Conservation (phyloP, 2,113 vertebrate species). For the Archilochus colubris region DNA sequence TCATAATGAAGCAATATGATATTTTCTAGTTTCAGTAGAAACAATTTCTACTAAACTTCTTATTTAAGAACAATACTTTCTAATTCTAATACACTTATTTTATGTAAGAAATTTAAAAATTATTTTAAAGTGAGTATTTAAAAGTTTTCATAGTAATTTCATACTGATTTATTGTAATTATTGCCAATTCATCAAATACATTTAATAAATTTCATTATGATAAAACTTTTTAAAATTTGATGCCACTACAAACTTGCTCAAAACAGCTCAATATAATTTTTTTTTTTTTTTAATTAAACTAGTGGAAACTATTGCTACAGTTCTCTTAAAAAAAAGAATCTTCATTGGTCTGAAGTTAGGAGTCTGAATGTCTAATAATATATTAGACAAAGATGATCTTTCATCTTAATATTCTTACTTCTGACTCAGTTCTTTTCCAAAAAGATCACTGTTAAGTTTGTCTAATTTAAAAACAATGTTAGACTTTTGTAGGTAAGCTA, state of each 20-base stretch:
- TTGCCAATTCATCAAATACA: neutral
- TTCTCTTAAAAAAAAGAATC: neutral
- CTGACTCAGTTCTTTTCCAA: neutral
- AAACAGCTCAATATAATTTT: neutral
- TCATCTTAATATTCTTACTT: neutral
- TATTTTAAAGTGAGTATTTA: neutral
- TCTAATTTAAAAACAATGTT: neutral
- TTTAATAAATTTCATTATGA: neutral
- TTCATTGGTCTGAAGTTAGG: neutral
- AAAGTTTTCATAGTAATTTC: neutral
- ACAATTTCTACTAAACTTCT: neutral
- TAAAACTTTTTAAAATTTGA: neutral
- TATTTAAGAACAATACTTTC: conserved; percentile 27
- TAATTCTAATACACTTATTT: neutral
- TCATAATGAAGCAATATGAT: neutral
- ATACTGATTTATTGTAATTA: neutral
- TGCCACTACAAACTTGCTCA: neutral
- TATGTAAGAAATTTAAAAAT: neutral
- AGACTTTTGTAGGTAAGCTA: neutral
- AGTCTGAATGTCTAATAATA: neutral
- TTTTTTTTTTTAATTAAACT: neutral
- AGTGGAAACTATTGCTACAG: neutral
- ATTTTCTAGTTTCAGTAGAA: neutral
- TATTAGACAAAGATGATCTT: neutral
- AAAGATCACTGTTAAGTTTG: neutral